These are phyloP conservation scores for Erpetoichthys calabaricus DNA, from an alignment of 2,797 vertebrate species.

Conservation along the genomic window DNA sequence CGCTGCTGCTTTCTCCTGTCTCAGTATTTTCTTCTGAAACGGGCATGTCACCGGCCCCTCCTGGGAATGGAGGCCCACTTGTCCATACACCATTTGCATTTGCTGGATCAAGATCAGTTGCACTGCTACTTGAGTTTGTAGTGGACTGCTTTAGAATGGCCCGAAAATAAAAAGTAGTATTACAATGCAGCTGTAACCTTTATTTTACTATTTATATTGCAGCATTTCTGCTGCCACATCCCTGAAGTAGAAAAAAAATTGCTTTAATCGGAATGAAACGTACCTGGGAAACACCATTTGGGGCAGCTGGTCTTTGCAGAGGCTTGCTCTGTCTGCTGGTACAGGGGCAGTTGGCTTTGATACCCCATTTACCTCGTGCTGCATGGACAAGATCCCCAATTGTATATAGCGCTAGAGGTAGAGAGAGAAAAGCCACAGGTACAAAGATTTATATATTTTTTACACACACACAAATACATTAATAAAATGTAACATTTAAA, in stretches of 20 bases:
- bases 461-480: too few relatives aligned
- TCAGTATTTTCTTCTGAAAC: conserved; percentile 42
- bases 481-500: too few relatives aligned
- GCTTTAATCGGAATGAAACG: too few relatives aligned
- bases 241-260: too few relatives aligned
- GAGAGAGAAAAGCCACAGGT: conserved; percentile 1
- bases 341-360: conserved; percentile 97
- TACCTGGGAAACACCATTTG: conserved; percentile 96
- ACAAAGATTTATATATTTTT: too few relatives aligned
- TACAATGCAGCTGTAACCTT: conserved; percentile 36
- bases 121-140: background rate
- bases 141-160: background rate
- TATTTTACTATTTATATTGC: too few relatives aligned
- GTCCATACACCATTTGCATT: conserved; percentile 35
- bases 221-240: too few relatives aligned
- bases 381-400: conserved; percentile 98
- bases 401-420: conserved; percentile 77
- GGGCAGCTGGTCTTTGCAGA: conserved; percentile 72
- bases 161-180: background rate
- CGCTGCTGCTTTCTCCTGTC: conserved; percentile 28
- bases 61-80: conserved; percentile 13
- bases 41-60: background rate
- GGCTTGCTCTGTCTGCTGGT: conserved; percentile 84
- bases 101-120: background rate
- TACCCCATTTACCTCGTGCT: conserved; percentile 95